Percentiles rank a stretch among this genome's conserved stretches.
These are phyloP conservation scores for Tetanocera ferruginea DNA, from an alignment of 2,888 invertebrate genomes.

Conservation along the genomic window DNA sequence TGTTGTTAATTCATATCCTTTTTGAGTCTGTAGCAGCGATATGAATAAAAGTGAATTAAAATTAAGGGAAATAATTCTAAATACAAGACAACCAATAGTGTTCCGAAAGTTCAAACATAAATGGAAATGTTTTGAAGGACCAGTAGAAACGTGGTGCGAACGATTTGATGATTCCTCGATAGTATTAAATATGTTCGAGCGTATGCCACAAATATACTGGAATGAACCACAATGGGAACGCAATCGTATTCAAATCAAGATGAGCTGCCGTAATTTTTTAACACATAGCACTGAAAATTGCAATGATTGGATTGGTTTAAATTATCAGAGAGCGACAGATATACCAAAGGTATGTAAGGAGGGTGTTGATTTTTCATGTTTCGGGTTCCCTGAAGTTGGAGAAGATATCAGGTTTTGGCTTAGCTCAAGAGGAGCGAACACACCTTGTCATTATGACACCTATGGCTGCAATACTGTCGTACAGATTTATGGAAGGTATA, in stretches of 20 bases:
- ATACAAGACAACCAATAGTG: constrained; percentile 61
- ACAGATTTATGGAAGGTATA: constrained; percentile 87
- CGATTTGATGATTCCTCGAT: constrained; percentile 50
- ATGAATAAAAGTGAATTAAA: constrained; percentile 16
- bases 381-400: constrained; percentile 79
- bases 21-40: no score
- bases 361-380: constrained; percentile 75
- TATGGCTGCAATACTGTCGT: constrained; percentile 94
- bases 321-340: constrained; percentile 60
- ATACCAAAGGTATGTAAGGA: constrained; percentile 63
- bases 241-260: constrained; percentile 73
- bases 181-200: constrained; percentile 54
- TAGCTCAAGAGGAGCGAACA: constrained; percentile 88
- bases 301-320: constrained; percentile 60
- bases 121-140: constrained; percentile 63
- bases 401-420: constrained; percentile 91
- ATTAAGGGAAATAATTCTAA: constrained; percentile 63
- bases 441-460: constrained; percentile 94
- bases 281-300: constrained; percentile 57
- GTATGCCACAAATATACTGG: constrained; percentile 51
- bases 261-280: constrained; percentile 78
- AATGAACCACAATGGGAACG: constrained; percentile 85
- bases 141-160: constrained; percentile 61
- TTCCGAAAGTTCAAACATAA: constrained; percentile 56
- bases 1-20: no score